Evolutionary conservation across 2,888 invertebrate species (phyloP).

Genomic region (Nephrotoma guestfalica): DNA sequence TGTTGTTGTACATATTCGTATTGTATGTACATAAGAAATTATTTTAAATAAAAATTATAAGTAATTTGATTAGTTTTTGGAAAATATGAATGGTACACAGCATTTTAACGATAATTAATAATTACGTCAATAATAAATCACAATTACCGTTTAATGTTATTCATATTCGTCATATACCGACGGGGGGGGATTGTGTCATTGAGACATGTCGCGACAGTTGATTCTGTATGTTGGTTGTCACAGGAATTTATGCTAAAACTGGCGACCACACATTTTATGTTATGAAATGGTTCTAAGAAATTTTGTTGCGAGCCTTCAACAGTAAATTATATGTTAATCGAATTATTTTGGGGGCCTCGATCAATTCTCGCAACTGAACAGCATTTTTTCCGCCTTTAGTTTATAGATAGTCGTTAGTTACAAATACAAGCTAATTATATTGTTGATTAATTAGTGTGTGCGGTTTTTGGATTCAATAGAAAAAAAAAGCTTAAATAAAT

Average conservation of each 20-base stretch:
- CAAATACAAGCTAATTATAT: neutral
- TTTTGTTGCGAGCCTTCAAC: neutral
- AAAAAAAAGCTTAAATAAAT: neutral
- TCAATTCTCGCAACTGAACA: neutral
- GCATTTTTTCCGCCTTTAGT: neutral
- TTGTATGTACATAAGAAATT: neutral
- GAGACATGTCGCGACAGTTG: neutral
- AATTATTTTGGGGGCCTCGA: neutral
- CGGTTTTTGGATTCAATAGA: neutral
- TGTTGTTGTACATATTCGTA: too few relatives aligned
- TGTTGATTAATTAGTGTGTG: neutral
- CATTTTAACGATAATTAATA: neutral
- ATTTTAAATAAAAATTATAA: too few relatives aligned
- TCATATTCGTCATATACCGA: neutral
- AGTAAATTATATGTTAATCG: neutral
- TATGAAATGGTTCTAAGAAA: neutral
- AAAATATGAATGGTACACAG: neutral
- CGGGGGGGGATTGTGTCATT: neutral
- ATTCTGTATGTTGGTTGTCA: neutral
- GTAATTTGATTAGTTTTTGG: neutral
- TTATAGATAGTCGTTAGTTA: neutral
- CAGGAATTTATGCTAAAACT: neutral
- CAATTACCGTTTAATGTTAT: neutral
- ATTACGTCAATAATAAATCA: neutral
- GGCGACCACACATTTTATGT: neutral